Evolutionary conservation across 2,113 vertebrate genomes (phyloP).

Genomic region (Apaloderma vittatum): DNA sequence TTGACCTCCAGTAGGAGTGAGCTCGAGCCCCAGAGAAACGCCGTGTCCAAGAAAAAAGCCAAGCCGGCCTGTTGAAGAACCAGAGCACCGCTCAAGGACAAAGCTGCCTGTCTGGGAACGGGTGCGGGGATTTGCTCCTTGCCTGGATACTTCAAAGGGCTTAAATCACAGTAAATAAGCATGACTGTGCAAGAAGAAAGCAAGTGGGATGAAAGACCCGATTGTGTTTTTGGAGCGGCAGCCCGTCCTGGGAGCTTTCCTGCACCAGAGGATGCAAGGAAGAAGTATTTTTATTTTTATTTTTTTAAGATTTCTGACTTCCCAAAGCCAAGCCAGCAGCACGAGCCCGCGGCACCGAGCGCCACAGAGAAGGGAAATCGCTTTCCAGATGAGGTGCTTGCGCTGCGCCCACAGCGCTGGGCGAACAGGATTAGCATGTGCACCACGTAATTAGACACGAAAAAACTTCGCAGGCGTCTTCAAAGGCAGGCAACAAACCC

Average conservation of each 20-base stretch:
- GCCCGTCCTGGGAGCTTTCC: conserved; percentile 31
- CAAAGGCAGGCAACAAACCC: background rate
- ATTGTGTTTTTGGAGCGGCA: background rate
- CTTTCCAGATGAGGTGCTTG: conserved; percentile 39
- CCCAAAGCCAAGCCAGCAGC: background rate
- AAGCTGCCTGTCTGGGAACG: conserved; percentile 20
- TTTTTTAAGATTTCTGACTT: too few relatives aligned
- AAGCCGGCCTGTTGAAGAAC: background rate
- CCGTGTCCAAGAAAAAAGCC: background rate
- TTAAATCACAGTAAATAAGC: conserved; percentile 49
- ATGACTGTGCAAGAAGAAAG: conserved; percentile 45
- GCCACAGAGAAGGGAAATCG: background rate
- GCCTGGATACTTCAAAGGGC: conserved; percentile 50
- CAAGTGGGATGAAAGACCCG: background rate
- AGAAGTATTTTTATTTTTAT: background rate
- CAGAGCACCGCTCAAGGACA: background rate
- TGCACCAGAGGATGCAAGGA: background rate
- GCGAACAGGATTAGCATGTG: conserved; percentile 34
- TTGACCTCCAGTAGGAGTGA: background rate
- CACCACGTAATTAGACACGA: conserved; percentile 48
- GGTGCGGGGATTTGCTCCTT: conserved; percentile 44
- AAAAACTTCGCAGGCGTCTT: background rate
- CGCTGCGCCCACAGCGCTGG: conserved; percentile 29
- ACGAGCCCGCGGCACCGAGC: background rate
- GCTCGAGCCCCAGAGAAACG: background rate